Base-by-base conservation (phyloP, 2,113 vertebrate species). In the Scatophagus argus region DNA sequence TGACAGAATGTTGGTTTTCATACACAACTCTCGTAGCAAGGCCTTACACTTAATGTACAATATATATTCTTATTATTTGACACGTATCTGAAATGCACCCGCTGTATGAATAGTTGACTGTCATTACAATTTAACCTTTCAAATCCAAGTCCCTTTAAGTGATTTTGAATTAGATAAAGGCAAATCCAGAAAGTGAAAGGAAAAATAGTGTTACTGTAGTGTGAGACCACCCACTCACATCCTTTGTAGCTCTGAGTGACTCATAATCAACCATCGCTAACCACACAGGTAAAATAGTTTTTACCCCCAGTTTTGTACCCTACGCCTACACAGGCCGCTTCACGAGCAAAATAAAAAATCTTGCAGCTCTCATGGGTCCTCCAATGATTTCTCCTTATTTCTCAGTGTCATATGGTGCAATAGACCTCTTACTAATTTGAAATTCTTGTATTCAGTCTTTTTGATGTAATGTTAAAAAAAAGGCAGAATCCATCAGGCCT, bases 161-260 rank as follows among this genome's bases (percentile, higher is more conserved):
- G 62, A 62, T 39, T 65, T 60, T 62, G 17, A 73, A 52, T 34
- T 29, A 31, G 16, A 65, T 21, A 75, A 13, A 51, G 63, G 66
- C 12, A 67, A 56, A 83, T 39, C 34, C 27, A 41, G 47, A 82
- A 88, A 92, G 67, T 65, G 83, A 93, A 92, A 94, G 62, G 79
- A 74, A 92, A 92, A 92, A 78, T 72, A 70, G 19, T 41, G 74
- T 77, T 54, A 65, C 6, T 10, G 31, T 17, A 2, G 7, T 65
- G 51, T 17, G 43, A 74, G 70, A 61, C 74, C 86, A 75, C 89
- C 87, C 79, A 88, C 90, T 82, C 89, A 80, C 67, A 61, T 78
- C 77, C 80, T 92, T 77, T 77, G 71, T 32, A 70, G 81, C 75
- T 67, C 56, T 7, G 47, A 19, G 58, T 89, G 87, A 90, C 82